phyloP scores from a whole-genome alignment of 2,888 invertebrate genomes.

The Neria commutata region DNA sequence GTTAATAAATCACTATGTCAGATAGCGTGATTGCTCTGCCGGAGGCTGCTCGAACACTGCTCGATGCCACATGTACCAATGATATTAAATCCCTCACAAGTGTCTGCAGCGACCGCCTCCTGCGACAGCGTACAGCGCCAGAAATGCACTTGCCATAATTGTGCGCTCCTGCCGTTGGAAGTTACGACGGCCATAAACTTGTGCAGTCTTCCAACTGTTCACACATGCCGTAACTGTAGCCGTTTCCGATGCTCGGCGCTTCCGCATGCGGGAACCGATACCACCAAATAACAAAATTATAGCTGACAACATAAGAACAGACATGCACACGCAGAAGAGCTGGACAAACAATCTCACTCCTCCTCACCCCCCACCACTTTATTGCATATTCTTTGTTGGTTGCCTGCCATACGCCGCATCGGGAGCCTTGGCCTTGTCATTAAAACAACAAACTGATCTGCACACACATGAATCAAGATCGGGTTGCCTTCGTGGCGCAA shows the following conservation, averaged over 20 bases:
- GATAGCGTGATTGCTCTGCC: no score
- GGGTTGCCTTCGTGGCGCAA: slow-evolving; percentile 18
- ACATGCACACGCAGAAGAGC: not conserved
- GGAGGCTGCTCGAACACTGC: no score
- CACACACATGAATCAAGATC: slow-evolving; percentile 29
- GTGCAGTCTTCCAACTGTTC: no score
- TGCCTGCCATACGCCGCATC: slow-evolving; percentile 7
- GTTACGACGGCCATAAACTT: no score
- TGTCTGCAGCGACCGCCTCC: no score
- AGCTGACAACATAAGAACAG: not conserved
- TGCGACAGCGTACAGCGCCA: no score
- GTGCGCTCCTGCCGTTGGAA: no score
- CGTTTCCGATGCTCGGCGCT: not conserved
- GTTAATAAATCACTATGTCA: no score
- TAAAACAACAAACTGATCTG: slow-evolving; percentile 29
- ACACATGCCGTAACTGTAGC: not conserved
- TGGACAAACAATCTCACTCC: not conserved
- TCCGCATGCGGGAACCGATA: not conserved
- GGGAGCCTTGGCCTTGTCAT: slow-evolving; percentile 34
- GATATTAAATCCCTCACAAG: no score
- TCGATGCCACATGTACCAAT: no score
- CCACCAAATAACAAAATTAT: not conserved
- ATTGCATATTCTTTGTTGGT: no score
- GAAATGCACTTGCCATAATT: no score
- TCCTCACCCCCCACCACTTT: not conserved